phyloP scores from a whole-genome alignment of 1,140 invertebrate genomes.

The Conopomorpha cramerella region DNA sequence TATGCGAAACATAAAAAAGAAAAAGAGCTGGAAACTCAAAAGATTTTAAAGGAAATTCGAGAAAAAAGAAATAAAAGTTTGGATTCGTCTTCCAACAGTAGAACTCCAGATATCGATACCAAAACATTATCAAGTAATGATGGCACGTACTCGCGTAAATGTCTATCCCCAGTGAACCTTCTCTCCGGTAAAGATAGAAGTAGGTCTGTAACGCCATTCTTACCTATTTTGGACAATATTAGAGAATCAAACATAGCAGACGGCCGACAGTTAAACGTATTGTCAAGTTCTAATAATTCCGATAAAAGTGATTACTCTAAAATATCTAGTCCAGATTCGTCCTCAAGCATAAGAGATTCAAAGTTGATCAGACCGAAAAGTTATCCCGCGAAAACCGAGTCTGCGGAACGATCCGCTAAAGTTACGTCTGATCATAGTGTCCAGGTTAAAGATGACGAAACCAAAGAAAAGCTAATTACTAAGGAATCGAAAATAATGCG shows the following conservation, averaged over 20 bases:
- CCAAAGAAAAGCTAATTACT: conserved; percentile 22
- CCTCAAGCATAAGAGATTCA: conserved; percentile 19
- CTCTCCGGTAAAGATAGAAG: conserved; percentile 40
- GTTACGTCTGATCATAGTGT: conserved; percentile 10
- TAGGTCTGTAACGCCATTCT: conserved; percentile 52
- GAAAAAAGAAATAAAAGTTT: conserved; percentile 60
- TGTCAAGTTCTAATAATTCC: no score
- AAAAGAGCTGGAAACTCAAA: conserved; percentile 66
- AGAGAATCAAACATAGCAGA: conserved; percentile 32
- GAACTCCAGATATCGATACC: no score
- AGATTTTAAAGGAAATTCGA: conserved; percentile 66
- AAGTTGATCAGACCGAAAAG: conserved; percentile 47
- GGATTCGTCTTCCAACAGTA: no score
- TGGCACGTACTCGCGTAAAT: conserved; percentile 21
- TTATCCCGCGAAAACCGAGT: conserved; percentile 46
- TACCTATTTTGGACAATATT: conserved; percentile 53
- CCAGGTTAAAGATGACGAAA: conserved; percentile 21
- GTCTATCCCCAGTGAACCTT: conserved; percentile 36
- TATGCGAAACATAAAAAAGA: conserved; percentile 72
- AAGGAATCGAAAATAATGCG: conserved; percentile 64
- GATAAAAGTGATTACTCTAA: no score
- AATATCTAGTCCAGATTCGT: no score
- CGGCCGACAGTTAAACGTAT: no score
- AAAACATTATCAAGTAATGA: no score
- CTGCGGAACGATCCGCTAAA: conserved; percentile 26